Evolutionary conservation across 1,140 invertebrate species (phyloP), one percentile per base, ranked within the genome.

Genomic region (Drosophila erecta): DNA sequence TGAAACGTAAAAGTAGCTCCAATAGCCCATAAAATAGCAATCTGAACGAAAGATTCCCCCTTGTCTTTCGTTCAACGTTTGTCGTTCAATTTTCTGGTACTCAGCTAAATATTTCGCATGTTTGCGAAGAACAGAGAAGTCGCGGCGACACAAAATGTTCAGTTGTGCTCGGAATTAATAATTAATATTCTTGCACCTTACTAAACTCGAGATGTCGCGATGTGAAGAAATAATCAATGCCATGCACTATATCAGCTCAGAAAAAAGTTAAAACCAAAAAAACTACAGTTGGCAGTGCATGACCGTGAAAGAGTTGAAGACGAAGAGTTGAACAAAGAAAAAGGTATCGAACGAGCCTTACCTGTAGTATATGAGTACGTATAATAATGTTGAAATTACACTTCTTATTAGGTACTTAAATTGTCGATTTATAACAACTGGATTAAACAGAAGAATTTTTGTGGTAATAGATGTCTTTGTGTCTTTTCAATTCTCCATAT

Each of bases 111-210:
- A 86, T 75, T 78, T 90, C 79, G 67, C 66, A 86, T 90, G 83
- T 70, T 76, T 78, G 70, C 79, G 62, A 65, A 30, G 15, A 14
- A 30, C 11, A 27, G 57, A 46, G 66, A 77, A 35, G 77, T 76
- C 60, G 79, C 81, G 79, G 72, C 70, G 77, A 83, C 87, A 83
- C 77, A 73, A 90, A 86, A 81, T 90, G 76, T 65, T 71, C 72
- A 84, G 70, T 83, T 90, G 87, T 90, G 86, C 80, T 90, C 73
- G 70, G 87, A 90, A 90, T 87, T 87, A 84, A 62, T 90, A 90
- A 90, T 90, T 90, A 90, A 90, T 90, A 90, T 89, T 90, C 87
- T 90, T 90, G 87, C 87, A 90, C 87, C 87, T 90, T 79, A 70
- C 74, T 51, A 79, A 86, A 84, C 61, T 67, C 53, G 17, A 17